Base-by-base conservation (phyloP, 2,797 vertebrate species). In the Lemur catta region DNA sequence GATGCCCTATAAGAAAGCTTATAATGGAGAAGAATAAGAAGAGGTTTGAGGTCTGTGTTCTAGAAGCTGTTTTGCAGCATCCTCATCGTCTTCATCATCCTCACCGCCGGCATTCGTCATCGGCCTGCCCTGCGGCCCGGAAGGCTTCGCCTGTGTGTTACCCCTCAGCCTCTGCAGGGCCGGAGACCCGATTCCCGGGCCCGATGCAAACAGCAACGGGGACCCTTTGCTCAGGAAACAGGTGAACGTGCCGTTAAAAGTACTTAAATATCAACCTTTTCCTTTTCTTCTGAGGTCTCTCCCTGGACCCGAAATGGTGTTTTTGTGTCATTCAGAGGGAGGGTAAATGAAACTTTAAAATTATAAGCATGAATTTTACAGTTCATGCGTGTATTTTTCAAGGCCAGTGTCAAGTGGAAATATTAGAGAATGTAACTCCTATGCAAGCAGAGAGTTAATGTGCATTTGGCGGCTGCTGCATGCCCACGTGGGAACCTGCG, bases 61-160 rank as follows among this genome's bases (percentile, higher is more conserved):
- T 61, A 38, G 28, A 71, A 61, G 61, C 50, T 22, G 2, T 12
- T 41, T 26, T 14, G 80, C 50, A 41, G 57, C 48, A 24, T 2
- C 30, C 1, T 28, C 17, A 20, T 50, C 55, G 12, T 33, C 15
- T 2, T 6, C 24, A 4, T 9, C n/a, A 3, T 13, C 10, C 6
- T 48, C 48, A 22, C 5, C 50, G 9, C 10, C 4, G 33, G 20
- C 82, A 6, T 17, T 17, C 10, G 24, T n/a, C 22, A 38, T 67
- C 18, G 17, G 22, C 26, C 48, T 35, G 8, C 15, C 2, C 15
- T 22, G 48, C 28, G 48, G 15, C 4, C 43, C 67, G 5, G 20
- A 6, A 2, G 1, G 35, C 65, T 24, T 71, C 67, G 38, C 67
- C 11, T 8, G 2, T 38, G 38, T 12, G 11, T 71, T 41, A 24